Conservation (phyloP, 2,888 invertebrate genomes). For the Tuberolachnus salignus region DNA sequence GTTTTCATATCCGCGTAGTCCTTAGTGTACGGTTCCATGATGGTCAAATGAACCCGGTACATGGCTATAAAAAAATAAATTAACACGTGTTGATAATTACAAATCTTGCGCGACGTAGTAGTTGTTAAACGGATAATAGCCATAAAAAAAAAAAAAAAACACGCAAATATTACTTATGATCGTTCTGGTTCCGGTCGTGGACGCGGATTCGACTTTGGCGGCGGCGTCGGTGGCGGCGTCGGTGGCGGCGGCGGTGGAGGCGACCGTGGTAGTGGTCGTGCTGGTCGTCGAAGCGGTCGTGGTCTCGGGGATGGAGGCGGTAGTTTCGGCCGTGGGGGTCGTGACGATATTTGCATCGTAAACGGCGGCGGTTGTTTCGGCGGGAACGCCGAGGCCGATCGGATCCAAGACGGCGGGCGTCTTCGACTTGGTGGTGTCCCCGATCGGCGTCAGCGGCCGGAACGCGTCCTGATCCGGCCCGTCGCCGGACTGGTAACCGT, state of each 20-base stretch:
- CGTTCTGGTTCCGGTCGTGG: too few species aligned
- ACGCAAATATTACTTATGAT: not conserved
- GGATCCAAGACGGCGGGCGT: too few species aligned
- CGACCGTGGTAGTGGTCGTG: not conserved
- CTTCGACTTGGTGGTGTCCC: too few species aligned
- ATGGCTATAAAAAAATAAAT: not conserved
- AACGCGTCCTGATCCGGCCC: slow-evolving; percentile 3
- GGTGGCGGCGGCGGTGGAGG: not conserved
- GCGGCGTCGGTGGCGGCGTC: not conserved
- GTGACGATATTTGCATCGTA: too few species aligned
- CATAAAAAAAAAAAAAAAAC: too few species aligned
- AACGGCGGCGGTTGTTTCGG: too few species aligned
- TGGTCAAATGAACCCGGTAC: slow-evolving; percentile 38
- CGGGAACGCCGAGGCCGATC: too few species aligned
- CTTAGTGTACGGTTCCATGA: slow-evolving; percentile 38
- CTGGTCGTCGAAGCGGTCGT: not conserved
- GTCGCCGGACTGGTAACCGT: slow-evolving; percentile 16
- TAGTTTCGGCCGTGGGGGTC: too few species aligned
- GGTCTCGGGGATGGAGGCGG: not conserved
- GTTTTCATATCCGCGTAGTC: slow-evolving; percentile 37
- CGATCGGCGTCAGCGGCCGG: not conserved
- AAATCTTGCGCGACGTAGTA: too few species aligned
- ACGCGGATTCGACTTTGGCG: not conserved
- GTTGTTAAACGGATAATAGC: too few species aligned
- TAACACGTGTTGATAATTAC: too few species aligned